Conservation (phyloP, 2,888 invertebrate species). For the Masnerella sp. region DNA sequence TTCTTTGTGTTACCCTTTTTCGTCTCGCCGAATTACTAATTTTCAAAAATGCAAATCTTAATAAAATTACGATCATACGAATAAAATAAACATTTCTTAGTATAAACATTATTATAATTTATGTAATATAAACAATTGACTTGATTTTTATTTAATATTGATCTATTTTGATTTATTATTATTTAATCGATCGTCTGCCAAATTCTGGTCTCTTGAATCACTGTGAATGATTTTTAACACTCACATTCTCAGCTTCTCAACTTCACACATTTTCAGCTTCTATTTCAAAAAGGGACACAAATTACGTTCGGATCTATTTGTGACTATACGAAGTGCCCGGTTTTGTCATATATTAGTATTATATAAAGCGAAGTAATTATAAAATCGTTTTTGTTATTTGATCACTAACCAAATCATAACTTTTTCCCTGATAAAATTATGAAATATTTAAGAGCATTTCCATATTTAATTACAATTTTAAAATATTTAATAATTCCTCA, state of each 20-base stretch:
- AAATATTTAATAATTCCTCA: too few species aligned
- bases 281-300: slow-evolving; percentile 55
- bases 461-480: too few species aligned
- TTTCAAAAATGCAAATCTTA: neutral
- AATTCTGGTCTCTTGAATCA: slow-evolving; percentile 15
- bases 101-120: too few species aligned
- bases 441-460: too few species aligned
- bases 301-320: slow-evolving; percentile 50
- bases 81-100: too few species aligned
- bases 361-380: slow-evolving; percentile 6
- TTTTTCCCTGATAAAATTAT: neutral
- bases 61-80: neutral
- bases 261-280: slow-evolving; percentile 26
- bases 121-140: too few species aligned
- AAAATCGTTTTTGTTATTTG: too few species aligned
- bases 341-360: slow-evolving; percentile 30
- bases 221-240: slow-evolving; percentile 44
- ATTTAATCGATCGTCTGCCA: slow-evolving; percentile 20
- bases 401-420: too few species aligned
- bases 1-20: slow-evolving; percentile 15
- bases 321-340: slow-evolving; percentile 23
- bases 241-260: too few species aligned
- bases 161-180: too few species aligned
- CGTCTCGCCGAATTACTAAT: slow-evolving; percentile 17
- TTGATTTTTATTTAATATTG: too few species aligned